These are phyloP conservation scores for Leucoraja erinaceus DNA, from an alignment of 2,113 vertebrate genomes.

Conservation along the genomic window DNA sequence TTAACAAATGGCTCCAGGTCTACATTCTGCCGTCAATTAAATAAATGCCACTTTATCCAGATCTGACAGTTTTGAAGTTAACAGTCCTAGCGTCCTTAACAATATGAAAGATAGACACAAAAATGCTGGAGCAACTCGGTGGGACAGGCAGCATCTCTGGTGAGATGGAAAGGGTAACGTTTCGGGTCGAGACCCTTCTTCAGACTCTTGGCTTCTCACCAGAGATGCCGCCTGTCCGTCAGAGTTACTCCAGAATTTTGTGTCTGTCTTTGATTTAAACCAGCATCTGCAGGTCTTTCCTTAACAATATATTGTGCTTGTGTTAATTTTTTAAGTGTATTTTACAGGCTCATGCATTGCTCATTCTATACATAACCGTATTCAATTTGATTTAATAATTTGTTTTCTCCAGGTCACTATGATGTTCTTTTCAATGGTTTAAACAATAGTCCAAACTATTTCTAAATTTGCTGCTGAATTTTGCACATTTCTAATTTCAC, in stretches of 20 bases:
- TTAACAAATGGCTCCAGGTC: not conserved
- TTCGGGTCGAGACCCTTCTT: no score
- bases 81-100: not conserved
- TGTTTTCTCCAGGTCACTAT: not conserved
- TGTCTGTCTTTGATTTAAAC: no score
- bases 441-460: not conserved
- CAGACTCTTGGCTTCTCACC: no score
- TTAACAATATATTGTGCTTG: not conserved
- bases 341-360: not conserved
- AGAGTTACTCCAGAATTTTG: no score
- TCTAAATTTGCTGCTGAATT: not conserved
- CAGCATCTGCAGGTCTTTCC: no score
- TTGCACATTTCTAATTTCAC: not conserved
- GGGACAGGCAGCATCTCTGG: no score
- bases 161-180: no score
- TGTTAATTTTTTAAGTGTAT: not conserved
- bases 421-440: not conserved
- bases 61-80: not conserved
- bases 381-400: not conserved
- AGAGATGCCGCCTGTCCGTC: no score
- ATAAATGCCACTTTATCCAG: not conserved
- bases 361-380: not conserved
- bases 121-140: no score
- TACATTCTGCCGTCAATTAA: not conserved
- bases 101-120: not conserved